Conservation (phyloP, 2,113 vertebrate genomes). For the Myodes glareolus region DNA sequence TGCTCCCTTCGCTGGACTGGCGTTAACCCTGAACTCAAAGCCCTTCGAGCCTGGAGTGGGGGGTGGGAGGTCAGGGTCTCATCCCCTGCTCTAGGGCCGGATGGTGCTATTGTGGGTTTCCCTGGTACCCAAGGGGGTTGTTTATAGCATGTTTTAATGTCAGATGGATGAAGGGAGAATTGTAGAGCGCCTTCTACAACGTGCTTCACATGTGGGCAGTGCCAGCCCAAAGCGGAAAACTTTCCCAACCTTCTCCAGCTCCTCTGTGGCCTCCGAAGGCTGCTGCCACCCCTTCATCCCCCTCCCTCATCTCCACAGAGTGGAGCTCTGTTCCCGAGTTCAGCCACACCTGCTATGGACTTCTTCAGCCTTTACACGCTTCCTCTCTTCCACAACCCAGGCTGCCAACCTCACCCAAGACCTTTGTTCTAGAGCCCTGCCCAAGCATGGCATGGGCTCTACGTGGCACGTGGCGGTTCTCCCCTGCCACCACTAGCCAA, state of each 20-base stretch:
- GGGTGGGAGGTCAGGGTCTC: background rate
- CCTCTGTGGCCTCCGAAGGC: background rate
- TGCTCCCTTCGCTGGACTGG: background rate
- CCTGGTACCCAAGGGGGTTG: background rate
- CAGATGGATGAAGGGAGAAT: background rate
- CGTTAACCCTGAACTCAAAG: background rate
- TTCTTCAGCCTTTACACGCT: background rate
- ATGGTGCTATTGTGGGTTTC: background rate
- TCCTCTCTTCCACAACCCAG: background rate
- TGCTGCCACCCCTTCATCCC: accelerated
- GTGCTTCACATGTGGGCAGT: background rate
- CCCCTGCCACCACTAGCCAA: background rate
- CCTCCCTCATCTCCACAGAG: background rate
- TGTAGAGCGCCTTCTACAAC: background rate
- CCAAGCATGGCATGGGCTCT: background rate
- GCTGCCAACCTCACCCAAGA: background rate
- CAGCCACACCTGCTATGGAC: background rate
- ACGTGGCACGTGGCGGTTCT: background rate
- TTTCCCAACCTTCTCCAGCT: background rate
- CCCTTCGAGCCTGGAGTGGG: background rate
- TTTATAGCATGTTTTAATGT: constrained; percentile 14
- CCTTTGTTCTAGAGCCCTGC: background rate
- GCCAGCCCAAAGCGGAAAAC: background rate
- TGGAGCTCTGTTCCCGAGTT: background rate
- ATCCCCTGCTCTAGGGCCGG: background rate